Conservation (phyloP, 35 echinoderm and acorn worm species). For the Heliocidaris erythrogramma region DNA sequence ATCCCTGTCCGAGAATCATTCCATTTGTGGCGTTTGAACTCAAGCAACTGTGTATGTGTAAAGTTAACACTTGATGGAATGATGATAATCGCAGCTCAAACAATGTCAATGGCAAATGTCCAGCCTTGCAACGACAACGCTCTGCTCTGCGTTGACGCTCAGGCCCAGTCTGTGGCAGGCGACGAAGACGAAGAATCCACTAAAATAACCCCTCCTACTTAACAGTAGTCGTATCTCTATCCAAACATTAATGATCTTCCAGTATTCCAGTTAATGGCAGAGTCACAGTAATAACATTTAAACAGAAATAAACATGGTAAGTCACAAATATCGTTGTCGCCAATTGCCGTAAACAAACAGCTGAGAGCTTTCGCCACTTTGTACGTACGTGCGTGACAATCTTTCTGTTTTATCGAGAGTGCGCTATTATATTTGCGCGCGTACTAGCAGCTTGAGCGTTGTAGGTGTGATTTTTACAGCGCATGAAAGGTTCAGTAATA, state of each 20-base stretch:
- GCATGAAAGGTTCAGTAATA: neutral
- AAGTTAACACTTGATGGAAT: too few relatives aligned
- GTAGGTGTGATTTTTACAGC: neutral
- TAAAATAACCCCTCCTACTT: neutral
- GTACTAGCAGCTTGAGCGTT: neutral
- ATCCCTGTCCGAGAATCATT: neutral
- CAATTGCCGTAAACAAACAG: constrained; percentile 31
- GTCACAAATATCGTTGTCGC: neutral
- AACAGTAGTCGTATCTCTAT: neutral
- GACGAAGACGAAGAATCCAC: neutral
- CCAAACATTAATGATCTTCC: neutral
- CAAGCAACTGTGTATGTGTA: neutral
- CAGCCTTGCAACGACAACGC: neutral
- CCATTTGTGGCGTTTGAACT: neutral
- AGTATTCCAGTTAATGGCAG: neutral
- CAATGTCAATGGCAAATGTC: neutral
- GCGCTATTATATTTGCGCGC: neutral
- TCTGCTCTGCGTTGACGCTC: neutral
- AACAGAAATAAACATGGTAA: neutral
- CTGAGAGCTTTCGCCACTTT: neutral
- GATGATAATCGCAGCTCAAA: neutral
- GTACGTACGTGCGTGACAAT: neutral
- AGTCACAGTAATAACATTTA: neutral
- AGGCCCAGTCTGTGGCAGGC: neutral
- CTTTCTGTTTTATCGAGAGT: neutral